phyloP scores from a whole-genome alignment of 2,888 invertebrate genomes.

The Tanypteryx hageni region DNA sequence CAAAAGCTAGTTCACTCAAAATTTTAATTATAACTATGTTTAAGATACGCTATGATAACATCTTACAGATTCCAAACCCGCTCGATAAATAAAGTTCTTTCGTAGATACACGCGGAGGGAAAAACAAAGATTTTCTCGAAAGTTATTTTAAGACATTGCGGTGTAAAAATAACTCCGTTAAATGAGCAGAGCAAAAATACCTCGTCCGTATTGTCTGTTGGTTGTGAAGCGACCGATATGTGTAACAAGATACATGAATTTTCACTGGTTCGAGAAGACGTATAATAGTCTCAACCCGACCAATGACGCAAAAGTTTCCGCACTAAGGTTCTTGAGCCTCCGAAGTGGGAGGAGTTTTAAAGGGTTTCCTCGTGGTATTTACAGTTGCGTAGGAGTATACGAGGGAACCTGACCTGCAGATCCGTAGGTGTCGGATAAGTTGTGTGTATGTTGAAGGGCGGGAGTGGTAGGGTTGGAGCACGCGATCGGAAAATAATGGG shows the following conservation, averaged over 20 bases:
- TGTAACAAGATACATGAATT: neutral
- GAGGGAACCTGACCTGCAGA: neutral
- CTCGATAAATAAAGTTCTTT: no score
- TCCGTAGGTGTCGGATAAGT: neutral
- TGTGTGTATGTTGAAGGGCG: neutral
- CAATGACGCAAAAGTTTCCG: neutral
- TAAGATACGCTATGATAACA: no score
- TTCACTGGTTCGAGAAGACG: neutral
- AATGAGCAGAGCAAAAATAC: no score
- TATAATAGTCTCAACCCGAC: neutral
- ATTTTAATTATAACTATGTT: no score
- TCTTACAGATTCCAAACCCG: no score
- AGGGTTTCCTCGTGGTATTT: slow-evolving; percentile 4
- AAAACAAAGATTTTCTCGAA: no score
- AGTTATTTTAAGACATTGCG: no score
- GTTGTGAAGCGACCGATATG: no score
- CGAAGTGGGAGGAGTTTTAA: neutral
- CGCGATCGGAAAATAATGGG: neutral
- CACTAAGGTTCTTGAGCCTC: neutral
- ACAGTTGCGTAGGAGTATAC: slow-evolving; percentile 3
- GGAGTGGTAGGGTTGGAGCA: neutral
- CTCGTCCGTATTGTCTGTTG: no score
- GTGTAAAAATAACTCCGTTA: no score
- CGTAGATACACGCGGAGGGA: no score
- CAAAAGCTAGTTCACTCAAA: no score